Base-by-base conservation (phyloP, 2,888 invertebrate species). In the Drosophila gaucha region DNA sequence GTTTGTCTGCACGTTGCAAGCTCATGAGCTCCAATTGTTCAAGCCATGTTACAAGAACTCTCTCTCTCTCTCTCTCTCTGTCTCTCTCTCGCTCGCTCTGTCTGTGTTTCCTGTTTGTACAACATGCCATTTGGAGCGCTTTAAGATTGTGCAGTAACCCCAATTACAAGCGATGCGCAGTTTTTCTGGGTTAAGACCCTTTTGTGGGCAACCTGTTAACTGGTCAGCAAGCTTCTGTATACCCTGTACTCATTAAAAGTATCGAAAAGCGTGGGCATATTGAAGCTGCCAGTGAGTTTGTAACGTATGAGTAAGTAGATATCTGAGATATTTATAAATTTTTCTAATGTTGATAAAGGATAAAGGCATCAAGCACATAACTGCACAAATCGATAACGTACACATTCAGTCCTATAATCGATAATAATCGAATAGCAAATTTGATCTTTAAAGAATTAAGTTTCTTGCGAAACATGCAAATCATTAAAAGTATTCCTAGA, bases 121-220 rank as follows among this genome's bases (percentile, higher is more conserved):
- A 60, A 67, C 74, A 79, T 59, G 63, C 65, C 74, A 80, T 78
- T 74, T 78, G 72, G 67, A 66, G 65, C 68, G 76, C 80, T 70
- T 76, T 78, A 67, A 80, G 83, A 88, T 86, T 78, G 41, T 16
- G 84, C 75, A 78, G 76, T 80, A 86, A 89, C 80, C 88, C 79
- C 88, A 89, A 89, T 88, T 88, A 88, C 87, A 88, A 71, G 80
- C 69, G 50, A 51, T 16, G 43, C 70, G 22, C 26, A 39, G 14
- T 18, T 49, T 80, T 74, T 74, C 67, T 86, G 85, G 85, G 80
- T 77, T 84, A 86, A 74, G 63, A 74, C 87, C 87, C 85, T 80
- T 80, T 65, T 66, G 50, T 43, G 47, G 41, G 57, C 72, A 76
- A 76, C 74, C 77, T 76, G 72, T 67, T 70, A 59, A 59, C 58